Evolutionary conservation across 2,113 vertebrate genomes (phyloP), one percentile per base, ranked within the genome.

Genomic region (Pluvialis apricaria): DNA sequence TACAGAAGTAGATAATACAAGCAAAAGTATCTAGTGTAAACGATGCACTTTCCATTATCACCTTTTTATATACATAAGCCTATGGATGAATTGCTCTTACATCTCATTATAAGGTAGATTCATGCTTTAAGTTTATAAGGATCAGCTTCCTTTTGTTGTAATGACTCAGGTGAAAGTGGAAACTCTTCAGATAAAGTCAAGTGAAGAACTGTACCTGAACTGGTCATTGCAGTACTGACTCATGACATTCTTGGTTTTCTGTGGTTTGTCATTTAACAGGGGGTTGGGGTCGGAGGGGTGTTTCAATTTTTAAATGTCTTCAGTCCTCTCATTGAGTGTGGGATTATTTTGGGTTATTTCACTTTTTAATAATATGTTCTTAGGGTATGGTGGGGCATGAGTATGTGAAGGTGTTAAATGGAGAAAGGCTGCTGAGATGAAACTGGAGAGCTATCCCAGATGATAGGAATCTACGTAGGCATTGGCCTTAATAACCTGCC

Each of bases 271-370:
- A 28, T 62, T 88, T 66, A 84, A 31, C 8, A n/a, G 13, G 13
- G 6, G 5, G 0, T 9, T 18, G n/a, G n/a, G n/a, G n/a, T n/a
- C n/a, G n/a, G n/a, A n/a, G 13, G 5, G 5, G 0, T 2, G 16
- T 38, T 5, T n/a, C n/a, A n/a, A 22, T 29, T 82, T 70, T 34
- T 5, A 32, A 84, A 11, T 40, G 14, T 44, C 28, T 80, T 80
- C 14, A 69, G 17, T 54, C 20, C 5, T 80, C 15, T 62, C 15
- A 20, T 5, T 26, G 13, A 45, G 4, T 17, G 25, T 32, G 12
- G 47, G 9, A 42, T 72, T 68, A 34, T 7, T 77, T 86, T 45
- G 62, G 3, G 0, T 38, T 71, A 9, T 73, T 57, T n/a, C 32
- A 13, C 1, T 68, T 80, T 47, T 62, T 49, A 58, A 34, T 42